A percentile compares a stretch with the other conserved stretches of the same genome.
Evolutionary conservation across 2,113 vertebrate species (phyloP).

Genomic region (Peromyscus maniculatus): DNA sequence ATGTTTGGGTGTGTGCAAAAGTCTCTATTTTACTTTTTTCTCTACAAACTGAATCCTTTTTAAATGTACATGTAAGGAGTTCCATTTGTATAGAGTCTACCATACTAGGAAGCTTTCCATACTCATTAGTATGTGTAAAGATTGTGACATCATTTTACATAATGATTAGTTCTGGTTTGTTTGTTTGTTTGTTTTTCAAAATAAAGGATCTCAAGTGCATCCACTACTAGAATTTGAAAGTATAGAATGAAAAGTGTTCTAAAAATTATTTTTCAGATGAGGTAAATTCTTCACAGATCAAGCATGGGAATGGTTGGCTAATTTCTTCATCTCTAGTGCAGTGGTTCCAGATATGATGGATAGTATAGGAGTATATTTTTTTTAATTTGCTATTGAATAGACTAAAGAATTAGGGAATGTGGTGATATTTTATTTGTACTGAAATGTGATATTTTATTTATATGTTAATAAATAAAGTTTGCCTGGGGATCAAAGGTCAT

Average conservation of each 20-base stretch:
- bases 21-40: background rate
- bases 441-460: no score
- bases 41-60: slow-evolving; percentile 26
- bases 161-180: background rate
- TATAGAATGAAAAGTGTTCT: background rate
- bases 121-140: background rate
- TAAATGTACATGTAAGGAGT: background rate
- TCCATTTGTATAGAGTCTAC: background rate
- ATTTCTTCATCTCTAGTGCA: background rate
- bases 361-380: background rate
- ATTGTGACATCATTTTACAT: background rate
- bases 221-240: background rate
- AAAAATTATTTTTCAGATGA: background rate
- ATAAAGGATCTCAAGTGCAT: background rate
- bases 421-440: no score
- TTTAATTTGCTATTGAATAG: background rate
- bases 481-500: no score
- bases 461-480: no score
- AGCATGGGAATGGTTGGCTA: background rate
- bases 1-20: background rate
- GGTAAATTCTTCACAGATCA: background rate
- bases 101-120: background rate
- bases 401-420: background rate
- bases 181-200: background rate
- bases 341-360: background rate